Evolutionary conservation across 2,797 vertebrate species (phyloP).

Genomic region (Ctenopoma kingsleyae): DNA sequence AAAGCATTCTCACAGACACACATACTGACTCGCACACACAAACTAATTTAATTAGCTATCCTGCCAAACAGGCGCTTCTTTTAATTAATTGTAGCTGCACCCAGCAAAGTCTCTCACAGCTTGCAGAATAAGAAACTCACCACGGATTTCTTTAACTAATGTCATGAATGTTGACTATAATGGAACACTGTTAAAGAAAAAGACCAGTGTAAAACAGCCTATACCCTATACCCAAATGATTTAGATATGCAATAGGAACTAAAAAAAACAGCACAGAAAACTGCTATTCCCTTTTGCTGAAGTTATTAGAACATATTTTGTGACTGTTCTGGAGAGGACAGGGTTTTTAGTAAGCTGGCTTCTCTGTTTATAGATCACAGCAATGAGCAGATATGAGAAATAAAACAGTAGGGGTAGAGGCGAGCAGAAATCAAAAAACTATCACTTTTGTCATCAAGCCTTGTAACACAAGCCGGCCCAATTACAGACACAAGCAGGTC

Average conservation of each 20-base stretch:
- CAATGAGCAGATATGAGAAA: constrained; percentile 39
- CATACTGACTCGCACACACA: constrained; percentile 37
- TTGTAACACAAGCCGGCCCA: constrained; percentile 32
- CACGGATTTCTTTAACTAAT: constrained; percentile 62
- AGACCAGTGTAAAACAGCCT: constrained; percentile 36
- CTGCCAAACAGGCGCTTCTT: constrained; percentile 72
- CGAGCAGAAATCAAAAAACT: constrained; percentile 22
- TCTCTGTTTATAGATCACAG: constrained; percentile 48
- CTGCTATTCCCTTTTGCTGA: constrained; percentile 1
- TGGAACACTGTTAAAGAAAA: constrained; percentile 30
- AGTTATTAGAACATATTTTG: constrained; percentile 24
- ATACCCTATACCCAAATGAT: constrained; percentile 21
- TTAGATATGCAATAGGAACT: constrained; percentile 27
- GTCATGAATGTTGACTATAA: constrained; percentile 48
- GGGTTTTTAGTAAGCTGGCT: constrained; percentile 14
- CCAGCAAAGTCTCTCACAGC: constrained; percentile 59
- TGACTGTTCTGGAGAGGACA: constrained; percentile 11
- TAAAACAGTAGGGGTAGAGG: constrained; percentile 31
- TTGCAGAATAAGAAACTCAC: constrained; percentile 60
- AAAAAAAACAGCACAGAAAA: constrained; percentile 21
- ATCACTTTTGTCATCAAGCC: constrained; percentile 40
- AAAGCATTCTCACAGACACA: constrained; percentile 37
- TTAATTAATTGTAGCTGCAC: constrained; percentile 80
- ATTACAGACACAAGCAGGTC: constrained; percentile 54
- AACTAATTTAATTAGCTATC: constrained; percentile 82